Evolutionary conservation across 2,888 invertebrate genomes (phyloP).

Genomic region (Alitta virens): DNA sequence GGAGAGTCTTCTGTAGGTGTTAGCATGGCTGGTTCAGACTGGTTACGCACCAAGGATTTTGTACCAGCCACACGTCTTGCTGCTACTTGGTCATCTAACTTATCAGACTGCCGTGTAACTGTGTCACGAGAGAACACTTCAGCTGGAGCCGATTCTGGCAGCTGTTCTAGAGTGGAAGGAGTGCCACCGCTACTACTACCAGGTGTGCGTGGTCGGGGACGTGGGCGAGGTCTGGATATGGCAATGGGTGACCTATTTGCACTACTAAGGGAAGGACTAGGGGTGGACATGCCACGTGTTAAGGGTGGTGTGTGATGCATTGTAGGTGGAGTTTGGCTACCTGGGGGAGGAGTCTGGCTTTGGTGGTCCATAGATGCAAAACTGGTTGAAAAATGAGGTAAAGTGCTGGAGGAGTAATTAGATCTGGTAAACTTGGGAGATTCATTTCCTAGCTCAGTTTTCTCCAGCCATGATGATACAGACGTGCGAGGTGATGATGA

Average conservation of each 20-base stretch:
- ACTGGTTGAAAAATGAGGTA: neutral
- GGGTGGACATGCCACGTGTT: neutral
- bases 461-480: neutral
- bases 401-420: neutral
- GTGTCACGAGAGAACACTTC: neutral
- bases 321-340: neutral
- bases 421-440: neutral
- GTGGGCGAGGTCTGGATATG: slow-evolving; percentile 9
- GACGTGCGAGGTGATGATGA: neutral
- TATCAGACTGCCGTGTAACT: neutral
- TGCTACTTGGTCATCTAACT: neutral
- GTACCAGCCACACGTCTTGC: neutral
- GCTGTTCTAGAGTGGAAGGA: neutral
- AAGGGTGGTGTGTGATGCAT: neutral
- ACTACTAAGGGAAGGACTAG: neutral
- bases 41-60: neutral
- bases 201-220: slow-evolving; percentile 11
- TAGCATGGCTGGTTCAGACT: neutral
- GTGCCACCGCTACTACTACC: slow-evolving; percentile 1
- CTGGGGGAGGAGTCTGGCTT: neutral
- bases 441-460: neutral
- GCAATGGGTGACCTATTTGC: neutral
- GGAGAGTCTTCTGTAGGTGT: neutral
- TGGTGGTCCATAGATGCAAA: neutral
- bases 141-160: neutral